Conservation (phyloP, 2,797 vertebrate species). For the Babyrousa celebensis region DNA sequence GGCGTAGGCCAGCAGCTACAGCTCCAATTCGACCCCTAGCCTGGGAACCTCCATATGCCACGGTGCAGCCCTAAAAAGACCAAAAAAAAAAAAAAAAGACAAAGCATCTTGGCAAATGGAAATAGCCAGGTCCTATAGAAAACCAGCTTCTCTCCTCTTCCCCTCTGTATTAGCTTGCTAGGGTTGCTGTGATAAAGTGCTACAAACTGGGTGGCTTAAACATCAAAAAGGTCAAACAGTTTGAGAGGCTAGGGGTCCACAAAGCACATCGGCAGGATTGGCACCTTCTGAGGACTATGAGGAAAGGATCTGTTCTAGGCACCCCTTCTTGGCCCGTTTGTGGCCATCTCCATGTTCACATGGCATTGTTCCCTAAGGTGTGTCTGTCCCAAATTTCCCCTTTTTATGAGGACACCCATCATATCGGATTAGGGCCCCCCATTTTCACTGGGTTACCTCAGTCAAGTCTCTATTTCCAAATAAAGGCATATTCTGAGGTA, state of each 20-base stretch:
- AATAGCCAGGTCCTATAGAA: neutral
- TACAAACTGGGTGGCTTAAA: neutral
- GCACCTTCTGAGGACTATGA: neutral
- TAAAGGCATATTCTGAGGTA: neutral
- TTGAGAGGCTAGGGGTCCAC: neutral
- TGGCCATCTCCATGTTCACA: neutral
- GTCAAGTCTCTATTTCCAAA: neutral
- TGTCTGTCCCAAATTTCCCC: neutral
- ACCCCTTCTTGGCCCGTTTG: neutral
- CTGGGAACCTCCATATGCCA: too few relatives aligned
- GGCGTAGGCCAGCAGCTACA: too few relatives aligned
- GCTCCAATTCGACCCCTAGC: too few relatives aligned
- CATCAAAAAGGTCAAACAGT: neutral
- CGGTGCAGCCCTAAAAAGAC: too few relatives aligned
- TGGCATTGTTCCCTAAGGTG: accelerated
- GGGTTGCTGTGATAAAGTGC: neutral
- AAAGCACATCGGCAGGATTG: accelerated
- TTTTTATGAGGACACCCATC: neutral
- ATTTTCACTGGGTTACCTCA: neutral
- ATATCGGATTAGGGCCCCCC: neutral
- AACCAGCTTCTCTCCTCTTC: neutral
- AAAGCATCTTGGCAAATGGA: neutral
- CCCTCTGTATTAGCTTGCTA: neutral
- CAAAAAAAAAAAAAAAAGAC: too few relatives aligned
- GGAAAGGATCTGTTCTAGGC: neutral